Evolutionary conservation across 2,797 vertebrate species (phyloP).

Genomic region (Lophius americanus): DNA sequence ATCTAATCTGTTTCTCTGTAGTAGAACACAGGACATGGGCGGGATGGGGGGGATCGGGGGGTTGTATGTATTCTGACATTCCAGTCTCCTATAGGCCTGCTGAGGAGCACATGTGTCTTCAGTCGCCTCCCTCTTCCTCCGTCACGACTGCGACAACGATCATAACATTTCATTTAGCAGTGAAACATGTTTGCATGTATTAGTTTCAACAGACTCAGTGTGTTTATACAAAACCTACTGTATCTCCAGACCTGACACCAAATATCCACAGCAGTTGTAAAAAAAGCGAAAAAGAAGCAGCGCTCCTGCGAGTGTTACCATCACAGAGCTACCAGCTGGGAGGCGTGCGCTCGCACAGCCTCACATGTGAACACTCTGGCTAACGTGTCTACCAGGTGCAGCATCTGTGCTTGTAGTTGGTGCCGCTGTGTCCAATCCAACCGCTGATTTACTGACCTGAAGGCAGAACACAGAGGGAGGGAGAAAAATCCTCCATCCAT

Average conservation of each 20-base stretch:
- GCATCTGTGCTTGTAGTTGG: slow-evolving; percentile 72
- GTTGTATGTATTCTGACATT: background rate
- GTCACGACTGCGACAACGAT: slow-evolving; percentile 1
- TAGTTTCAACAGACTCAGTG: background rate
- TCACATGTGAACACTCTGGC: slow-evolving; percentile 40
- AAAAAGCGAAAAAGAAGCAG: background rate
- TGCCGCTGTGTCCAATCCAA: slow-evolving; percentile 53
- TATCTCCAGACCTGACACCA: background rate
- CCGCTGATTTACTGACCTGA: slow-evolving; percentile 70
- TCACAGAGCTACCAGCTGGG: slow-evolving; percentile 10
- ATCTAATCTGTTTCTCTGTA: no score
- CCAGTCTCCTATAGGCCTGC: background rate
- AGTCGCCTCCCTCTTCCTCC: background rate
- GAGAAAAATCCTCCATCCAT: slow-evolving; percentile 9
- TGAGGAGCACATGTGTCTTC: background rate
- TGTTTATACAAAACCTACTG: background rate
- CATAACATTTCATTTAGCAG: background rate
- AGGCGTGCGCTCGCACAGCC: slow-evolving; percentile 23
- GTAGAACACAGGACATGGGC: no score
- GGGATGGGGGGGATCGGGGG: no score
- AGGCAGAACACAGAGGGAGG: slow-evolving; percentile 36
- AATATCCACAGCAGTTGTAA: background rate
- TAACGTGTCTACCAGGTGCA: slow-evolving; percentile 75
- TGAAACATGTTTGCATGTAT: slow-evolving; percentile 3
- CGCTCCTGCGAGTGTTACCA: background rate